Evolutionary conservation across 2,797 vertebrate species (phyloP).

Genomic region (Muraenolepis orangiensis): DNA sequence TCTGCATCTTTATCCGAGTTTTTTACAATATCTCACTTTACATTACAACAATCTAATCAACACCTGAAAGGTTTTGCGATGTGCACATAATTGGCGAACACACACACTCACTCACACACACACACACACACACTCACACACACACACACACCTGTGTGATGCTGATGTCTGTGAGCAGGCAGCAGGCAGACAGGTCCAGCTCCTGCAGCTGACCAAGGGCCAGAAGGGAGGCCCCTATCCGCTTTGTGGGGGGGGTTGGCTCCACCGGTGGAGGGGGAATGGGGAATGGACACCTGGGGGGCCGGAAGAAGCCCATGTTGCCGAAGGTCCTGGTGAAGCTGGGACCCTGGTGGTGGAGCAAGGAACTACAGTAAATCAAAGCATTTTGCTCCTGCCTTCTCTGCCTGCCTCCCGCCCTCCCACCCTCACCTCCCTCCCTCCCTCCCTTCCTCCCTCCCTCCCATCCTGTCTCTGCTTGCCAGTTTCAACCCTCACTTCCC

Average conservation of each 20-base stretch:
- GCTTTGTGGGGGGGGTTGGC: slow-evolving; percentile 53
- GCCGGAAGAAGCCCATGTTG: slow-evolving; percentile 80
- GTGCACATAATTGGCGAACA: too few relatives aligned
- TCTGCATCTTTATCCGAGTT: too few relatives aligned
- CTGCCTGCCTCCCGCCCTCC: slow-evolving; percentile 11
- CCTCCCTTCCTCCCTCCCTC: not conserved
- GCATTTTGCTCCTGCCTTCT: not conserved
- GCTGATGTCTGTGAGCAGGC: slow-evolving; percentile 80
- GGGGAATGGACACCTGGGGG: slow-evolving; percentile 65
- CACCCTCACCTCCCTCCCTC: slow-evolving; percentile 40
- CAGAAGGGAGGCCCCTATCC: slow-evolving; percentile 66
- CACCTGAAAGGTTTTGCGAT: too few relatives aligned
- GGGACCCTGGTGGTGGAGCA: slow-evolving; percentile 62
- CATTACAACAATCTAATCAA: too few relatives aligned
- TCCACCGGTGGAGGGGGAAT: slow-evolving; percentile 64
- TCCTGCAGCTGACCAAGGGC: slow-evolving; percentile 73
- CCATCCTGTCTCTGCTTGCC: too few relatives aligned
- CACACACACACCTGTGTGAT: slow-evolving; percentile 74
- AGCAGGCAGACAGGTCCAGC: slow-evolving; percentile 81
- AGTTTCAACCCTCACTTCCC: not conserved
- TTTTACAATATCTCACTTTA: too few relatives aligned
- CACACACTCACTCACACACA: not conserved
- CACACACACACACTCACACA: not conserved
- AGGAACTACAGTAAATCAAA: not conserved
- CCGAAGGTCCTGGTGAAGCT: slow-evolving; percentile 77